A percentile compares a stretch with the other conserved stretches of the same genome.
Evolutionary conservation across 2,888 invertebrate species (phyloP).

Genomic region (Malthinus flaveolus): DNA sequence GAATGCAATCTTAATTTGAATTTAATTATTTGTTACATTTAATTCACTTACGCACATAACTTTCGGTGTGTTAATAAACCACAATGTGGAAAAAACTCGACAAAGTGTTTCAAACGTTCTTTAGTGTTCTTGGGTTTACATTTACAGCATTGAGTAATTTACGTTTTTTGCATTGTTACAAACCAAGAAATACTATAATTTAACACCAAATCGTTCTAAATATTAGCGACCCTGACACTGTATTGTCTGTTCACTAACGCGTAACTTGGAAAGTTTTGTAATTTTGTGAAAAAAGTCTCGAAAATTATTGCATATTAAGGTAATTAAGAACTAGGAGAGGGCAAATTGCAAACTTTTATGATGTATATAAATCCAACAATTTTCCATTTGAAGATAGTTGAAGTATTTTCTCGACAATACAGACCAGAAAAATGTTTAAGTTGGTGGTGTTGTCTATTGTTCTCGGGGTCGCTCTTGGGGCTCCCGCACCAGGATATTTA

Average conservation of each 20-base stretch:
- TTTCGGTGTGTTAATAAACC: neutral
- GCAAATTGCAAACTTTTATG: conserved; percentile 12
- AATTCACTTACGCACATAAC: too few relatives aligned
- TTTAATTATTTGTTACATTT: too few relatives aligned
- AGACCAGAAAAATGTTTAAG: conserved; percentile 54
- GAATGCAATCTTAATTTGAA: too few relatives aligned
- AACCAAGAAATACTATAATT: neutral
- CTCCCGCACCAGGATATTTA: conserved; percentile 41
- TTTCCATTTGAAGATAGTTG: conserved; percentile 8
- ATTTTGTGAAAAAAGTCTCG: conserved; percentile 1
- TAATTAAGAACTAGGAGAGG: conserved; percentile 18
- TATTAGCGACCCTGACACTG: conserved; percentile 6
- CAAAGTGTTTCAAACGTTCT: neutral
- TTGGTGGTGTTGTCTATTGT: conserved; percentile 66
- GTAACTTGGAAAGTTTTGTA: neutral
- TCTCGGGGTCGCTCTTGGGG: conserved; percentile 60
- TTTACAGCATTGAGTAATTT: conserved; percentile 1
- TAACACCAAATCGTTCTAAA: neutral
- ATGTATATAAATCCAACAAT: conserved; percentile 15
- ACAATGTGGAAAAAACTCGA: neutral
- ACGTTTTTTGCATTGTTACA: neutral
- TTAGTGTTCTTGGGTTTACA: neutral
- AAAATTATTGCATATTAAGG: conserved; percentile 4
- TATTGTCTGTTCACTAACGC: neutral
- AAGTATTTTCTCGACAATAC: conserved; percentile 45